A percentile compares a stretch with the other conserved stretches of the same genome.
These are phyloP conservation scores for Ceratosolen solmsi DNA, from an alignment of 1,140 invertebrate genomes.

Conservation along the genomic window DNA sequence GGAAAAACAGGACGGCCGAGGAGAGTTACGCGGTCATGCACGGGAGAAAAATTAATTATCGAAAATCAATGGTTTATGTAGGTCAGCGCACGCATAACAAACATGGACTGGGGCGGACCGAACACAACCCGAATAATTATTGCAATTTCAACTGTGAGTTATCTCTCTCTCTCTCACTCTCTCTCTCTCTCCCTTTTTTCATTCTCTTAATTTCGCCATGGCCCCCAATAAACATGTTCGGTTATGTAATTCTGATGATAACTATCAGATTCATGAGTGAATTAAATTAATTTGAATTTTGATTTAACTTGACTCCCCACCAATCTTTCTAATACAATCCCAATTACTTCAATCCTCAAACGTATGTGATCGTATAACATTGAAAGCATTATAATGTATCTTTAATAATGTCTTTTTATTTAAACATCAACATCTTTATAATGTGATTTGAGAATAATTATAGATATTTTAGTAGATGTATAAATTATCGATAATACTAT, in stretches of 20 bases:
- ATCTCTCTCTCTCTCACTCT: no score
- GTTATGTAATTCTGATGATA: slow-evolving; percentile 12
- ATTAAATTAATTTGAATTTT: slow-evolving; percentile 17
- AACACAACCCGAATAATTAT: slow-evolving; percentile 38
- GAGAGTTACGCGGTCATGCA: background rate
- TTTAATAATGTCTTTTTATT: no score
- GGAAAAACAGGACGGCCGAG: background rate
- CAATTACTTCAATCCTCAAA: background rate
- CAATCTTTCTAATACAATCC: background rate
- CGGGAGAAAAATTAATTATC: slow-evolving; percentile 43
- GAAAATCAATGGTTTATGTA: slow-evolving; percentile 34
- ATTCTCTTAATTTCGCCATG: background rate
- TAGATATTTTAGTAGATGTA: no score
- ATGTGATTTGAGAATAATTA: no score
- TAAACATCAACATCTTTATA: no score
- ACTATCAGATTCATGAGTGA: slow-evolving; percentile 7
- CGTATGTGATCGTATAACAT: no score
- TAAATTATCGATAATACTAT: no score
- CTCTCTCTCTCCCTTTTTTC: background rate
- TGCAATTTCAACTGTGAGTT: slow-evolving; percentile 23
- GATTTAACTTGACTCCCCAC: no score
- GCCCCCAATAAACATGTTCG: background rate
- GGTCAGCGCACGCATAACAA: slow-evolving; percentile 15
- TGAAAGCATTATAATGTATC: no score
- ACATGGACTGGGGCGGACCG: background rate